phyloP scores from a whole-genome alignment of 2,113 vertebrate species.

The Onychorhynchus coronatus region DNA sequence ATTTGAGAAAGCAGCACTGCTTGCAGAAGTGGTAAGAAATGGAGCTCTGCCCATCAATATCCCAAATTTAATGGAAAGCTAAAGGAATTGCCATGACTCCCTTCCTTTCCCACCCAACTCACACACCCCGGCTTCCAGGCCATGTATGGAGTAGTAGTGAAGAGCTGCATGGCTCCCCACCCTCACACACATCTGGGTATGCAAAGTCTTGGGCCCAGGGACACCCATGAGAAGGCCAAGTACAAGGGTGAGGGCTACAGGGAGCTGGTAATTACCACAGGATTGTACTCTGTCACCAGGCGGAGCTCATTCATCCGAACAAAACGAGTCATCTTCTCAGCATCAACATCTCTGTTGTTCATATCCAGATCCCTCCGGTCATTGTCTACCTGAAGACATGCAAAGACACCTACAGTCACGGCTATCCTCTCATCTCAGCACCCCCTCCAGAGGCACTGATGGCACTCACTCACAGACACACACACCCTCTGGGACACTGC shows the following conservation, averaged over 20 bases:
- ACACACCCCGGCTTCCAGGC: not conserved
- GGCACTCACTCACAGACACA: not conserved
- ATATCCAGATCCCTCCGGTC: constrained; percentile 76
- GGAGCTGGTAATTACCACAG: constrained; percentile 75
- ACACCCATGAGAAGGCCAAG: not conserved
- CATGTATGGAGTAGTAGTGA: fast-evolving
- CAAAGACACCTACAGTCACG: not conserved
- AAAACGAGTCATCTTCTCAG: constrained; percentile 78
- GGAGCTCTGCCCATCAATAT: not conserved
- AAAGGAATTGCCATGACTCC: not conserved
- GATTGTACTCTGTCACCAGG: constrained; percentile 88
- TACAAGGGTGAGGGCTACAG: not conserved
- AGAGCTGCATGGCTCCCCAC: not conserved
- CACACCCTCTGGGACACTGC: not conserved
- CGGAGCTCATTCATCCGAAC: constrained; percentile 80
- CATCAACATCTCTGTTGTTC: constrained; percentile 68
- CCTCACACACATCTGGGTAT: not conserved
- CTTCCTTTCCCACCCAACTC: not conserved
- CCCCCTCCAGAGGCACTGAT: not conserved
- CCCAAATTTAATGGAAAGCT: not conserved
- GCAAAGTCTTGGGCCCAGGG: not conserved
- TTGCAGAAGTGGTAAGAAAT: not conserved
- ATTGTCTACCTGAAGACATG: constrained; percentile 79
- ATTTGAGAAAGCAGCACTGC: not conserved
- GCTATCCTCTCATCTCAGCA: not conserved